These are phyloP conservation scores for Brachystomella parvula DNA, from an alignment of 1,140 invertebrate genomes.

Conservation along the genomic window DNA sequence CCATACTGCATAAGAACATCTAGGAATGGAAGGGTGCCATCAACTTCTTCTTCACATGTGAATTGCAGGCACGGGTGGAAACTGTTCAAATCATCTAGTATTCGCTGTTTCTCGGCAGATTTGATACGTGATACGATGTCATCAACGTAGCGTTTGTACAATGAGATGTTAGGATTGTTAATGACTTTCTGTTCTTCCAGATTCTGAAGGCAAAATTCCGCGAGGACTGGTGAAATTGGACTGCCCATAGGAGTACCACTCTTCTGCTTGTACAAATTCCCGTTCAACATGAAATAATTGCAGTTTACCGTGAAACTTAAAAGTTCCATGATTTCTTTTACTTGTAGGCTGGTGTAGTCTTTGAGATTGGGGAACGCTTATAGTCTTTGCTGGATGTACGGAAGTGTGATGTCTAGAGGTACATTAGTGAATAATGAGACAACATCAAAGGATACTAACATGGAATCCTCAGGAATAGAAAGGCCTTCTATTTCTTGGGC, in stretches of 20 bases:
- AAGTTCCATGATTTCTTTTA: too few species aligned
- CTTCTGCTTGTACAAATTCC: background rate
- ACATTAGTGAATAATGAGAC: too few species aligned
- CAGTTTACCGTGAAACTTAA: too few species aligned
- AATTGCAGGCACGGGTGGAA: constrained; percentile 5
- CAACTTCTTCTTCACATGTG: constrained; percentile 11
- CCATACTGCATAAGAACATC: too few species aligned
- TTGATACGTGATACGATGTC: background rate
- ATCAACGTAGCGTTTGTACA: constrained; percentile 2
- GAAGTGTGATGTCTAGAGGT: too few species aligned
- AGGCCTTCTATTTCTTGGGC: too few species aligned
- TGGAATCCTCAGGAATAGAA: too few species aligned
- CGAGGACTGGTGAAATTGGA: constrained; percentile 10
- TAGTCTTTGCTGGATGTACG: too few species aligned
- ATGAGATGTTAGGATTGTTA: background rate
- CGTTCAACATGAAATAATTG: too few species aligned
- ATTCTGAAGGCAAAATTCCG: constrained; percentile 14
- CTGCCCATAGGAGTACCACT: constrained; percentile 3
- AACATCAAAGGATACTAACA: too few species aligned
- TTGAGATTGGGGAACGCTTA: too few species aligned
- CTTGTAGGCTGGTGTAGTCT: too few species aligned
- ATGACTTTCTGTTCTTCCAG: constrained; percentile 6
- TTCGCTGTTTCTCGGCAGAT: background rate
- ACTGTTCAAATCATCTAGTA: background rate
- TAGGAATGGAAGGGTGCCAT: background rate